Evolutionary conservation across 2,888 invertebrate genomes (phyloP).

Genomic region (Pycnomerus fuliginosus): DNA sequence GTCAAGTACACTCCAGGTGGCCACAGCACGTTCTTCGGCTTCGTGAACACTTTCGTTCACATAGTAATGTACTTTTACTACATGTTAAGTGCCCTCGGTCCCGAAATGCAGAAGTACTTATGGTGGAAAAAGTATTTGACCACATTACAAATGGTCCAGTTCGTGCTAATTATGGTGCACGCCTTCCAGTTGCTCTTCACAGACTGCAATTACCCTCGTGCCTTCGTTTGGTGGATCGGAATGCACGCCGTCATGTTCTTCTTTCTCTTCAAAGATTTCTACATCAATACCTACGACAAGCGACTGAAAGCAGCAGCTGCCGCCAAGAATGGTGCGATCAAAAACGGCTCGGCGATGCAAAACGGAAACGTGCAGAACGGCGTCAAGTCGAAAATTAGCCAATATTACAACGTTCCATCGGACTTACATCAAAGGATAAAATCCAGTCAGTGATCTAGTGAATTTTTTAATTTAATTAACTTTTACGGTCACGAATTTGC

Average conservation of each 20-base stretch:
- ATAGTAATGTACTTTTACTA: slow-evolving; percentile 96
- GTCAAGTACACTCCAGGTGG: slow-evolving; percentile 95
- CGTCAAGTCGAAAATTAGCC: slow-evolving; percentile 47
- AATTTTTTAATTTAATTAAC: slow-evolving; percentile 14
- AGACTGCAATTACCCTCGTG: slow-evolving; percentile 87
- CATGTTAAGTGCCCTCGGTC: slow-evolving; percentile 87
- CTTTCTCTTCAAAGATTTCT: slow-evolving; percentile 89
- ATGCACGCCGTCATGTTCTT: slow-evolving; percentile 91
- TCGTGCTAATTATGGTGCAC: slow-evolving; percentile 83
- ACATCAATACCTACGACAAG: slow-evolving; percentile 62
- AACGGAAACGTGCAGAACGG: slow-evolving; percentile 21
- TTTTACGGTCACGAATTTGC: slow-evolving; percentile 12
- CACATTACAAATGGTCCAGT: slow-evolving; percentile 90
- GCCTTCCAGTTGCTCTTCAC: slow-evolving; percentile 86
- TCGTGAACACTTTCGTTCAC: slow-evolving; percentile 95
- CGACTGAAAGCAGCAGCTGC: slow-evolving; percentile 25
- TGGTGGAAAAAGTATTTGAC: slow-evolving; percentile 98
- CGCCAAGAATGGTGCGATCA: slow-evolving; percentile 22
- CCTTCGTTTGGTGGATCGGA: slow-evolving; percentile 89
- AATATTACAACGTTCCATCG: slow-evolving; percentile 55
- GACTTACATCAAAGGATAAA: slow-evolving; percentile 45
- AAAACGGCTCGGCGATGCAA: slow-evolving; percentile 24
- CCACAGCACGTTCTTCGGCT: slow-evolving; percentile 93
- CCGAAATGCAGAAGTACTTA: slow-evolving; percentile 78
- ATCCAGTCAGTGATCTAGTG: slow-evolving; percentile 37